Evolutionary conservation across 1,140 invertebrate species (phyloP).

Genomic region (Leptinotarsa texana): DNA sequence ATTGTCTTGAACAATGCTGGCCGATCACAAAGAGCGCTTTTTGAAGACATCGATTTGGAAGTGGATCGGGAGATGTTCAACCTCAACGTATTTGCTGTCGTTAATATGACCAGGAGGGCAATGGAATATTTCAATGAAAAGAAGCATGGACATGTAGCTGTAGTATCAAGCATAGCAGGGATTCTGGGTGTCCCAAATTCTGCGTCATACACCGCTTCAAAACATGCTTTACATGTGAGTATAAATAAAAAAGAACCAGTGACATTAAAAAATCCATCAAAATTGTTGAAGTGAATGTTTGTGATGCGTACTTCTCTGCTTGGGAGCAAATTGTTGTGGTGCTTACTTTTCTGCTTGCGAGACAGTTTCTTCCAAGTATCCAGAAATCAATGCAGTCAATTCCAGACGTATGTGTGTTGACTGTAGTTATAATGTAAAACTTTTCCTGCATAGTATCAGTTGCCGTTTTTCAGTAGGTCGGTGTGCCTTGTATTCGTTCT

Average conservation of each 20-base stretch:
- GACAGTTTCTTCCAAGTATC: too few species aligned
- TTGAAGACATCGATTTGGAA: conserved; percentile 73
- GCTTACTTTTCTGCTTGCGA: too few species aligned
- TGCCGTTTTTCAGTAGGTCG: too few species aligned
- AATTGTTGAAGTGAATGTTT: too few species aligned
- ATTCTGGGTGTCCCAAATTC: conserved; percentile 72
- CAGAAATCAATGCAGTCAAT: too few species aligned
- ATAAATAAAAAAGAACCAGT: background rate
- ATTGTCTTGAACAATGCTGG: conserved; percentile 84
- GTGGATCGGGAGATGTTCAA: conserved; percentile 82
- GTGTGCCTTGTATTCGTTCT: too few species aligned
- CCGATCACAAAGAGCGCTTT: conserved; percentile 75
- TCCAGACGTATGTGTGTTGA: too few species aligned
- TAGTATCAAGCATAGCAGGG: conserved; percentile 75
- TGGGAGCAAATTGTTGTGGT: too few species aligned
- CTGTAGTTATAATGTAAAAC: too few species aligned
- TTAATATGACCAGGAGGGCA: conserved; percentile 72
- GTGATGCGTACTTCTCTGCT: too few species aligned
- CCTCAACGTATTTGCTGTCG: conserved; percentile 77
- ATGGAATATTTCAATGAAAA: conserved; percentile 67
- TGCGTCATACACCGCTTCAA: conserved; percentile 76
- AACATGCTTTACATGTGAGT: conserved; percentile 79
- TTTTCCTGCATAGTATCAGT: too few species aligned
- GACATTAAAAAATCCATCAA: too few species aligned
- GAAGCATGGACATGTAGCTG: conserved; percentile 69